Evolutionary conservation across 2,797 vertebrate species (phyloP).

Genomic region (Gobionotothen gibberifrons): DNA sequence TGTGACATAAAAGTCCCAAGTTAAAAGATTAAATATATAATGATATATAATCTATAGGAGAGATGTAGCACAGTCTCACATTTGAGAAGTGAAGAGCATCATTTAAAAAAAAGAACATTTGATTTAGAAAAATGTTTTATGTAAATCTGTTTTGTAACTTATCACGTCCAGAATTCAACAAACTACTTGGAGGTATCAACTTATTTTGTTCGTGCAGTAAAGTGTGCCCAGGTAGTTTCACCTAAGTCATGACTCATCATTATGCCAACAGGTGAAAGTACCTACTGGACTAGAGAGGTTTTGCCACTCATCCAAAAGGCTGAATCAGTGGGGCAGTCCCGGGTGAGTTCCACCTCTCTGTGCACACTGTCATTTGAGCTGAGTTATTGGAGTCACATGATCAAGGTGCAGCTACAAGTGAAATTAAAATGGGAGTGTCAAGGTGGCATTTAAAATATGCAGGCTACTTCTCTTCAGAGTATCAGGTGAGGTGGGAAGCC

Average conservation of each 20-base stretch:
- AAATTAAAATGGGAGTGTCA: neutral
- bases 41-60: neutral
- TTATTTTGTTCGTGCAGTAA: neutral
- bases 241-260: neutral
- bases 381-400: neutral
- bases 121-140: no score
- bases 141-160: no score
- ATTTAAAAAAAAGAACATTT: no score
- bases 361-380: neutral
- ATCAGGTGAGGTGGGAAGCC: neutral
- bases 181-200: neutral
- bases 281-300: neutral
- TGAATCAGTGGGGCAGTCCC: neutral
- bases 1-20: neutral
- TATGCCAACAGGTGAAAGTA: neutral
- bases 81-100: neutral
- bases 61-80: neutral
- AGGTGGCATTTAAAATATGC: neutral
- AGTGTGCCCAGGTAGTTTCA: neutral
- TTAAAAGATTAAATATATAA: neutral
- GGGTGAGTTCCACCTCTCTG: slow-evolving; percentile 4
- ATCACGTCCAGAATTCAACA: neutral
- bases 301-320: neutral
- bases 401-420: neutral
- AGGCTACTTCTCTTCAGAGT: neutral